Percentiles rank a stretch among this genome's conserved stretches.
These are phyloP conservation scores for Hylaea fasciaria DNA, from an alignment of 2,888 invertebrate genomes.

Conservation along the genomic window DNA sequence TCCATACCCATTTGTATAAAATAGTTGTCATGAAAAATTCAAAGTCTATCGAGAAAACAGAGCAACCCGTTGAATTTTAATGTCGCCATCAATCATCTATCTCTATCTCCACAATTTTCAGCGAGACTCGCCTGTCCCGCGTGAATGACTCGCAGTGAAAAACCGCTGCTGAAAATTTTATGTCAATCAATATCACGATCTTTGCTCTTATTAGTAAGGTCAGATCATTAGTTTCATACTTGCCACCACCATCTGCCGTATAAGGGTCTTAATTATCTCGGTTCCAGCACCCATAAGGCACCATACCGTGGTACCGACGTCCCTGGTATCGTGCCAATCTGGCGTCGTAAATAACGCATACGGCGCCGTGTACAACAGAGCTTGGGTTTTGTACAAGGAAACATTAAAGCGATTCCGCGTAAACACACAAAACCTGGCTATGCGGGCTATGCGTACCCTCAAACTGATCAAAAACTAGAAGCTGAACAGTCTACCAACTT, in stretches of 20 bases:
- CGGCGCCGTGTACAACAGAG: slow-evolving; percentile 56
- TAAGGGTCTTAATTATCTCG: slow-evolving; percentile 46
- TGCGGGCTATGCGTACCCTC: background rate
- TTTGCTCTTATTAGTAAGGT: slow-evolving; percentile 41
- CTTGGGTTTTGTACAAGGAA: slow-evolving; percentile 1
- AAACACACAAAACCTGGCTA: background rate
- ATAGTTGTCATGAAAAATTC: slow-evolving; percentile 1
- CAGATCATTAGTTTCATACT: slow-evolving; percentile 41
- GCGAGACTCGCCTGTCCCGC: background rate
- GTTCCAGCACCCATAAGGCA: slow-evolving; percentile 44
- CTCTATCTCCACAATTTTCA: background rate
- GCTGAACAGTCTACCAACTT: too few species aligned
- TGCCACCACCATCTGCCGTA: slow-evolving; percentile 42
- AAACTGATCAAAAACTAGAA: too few species aligned
- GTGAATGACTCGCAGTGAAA: background rate
- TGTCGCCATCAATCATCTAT: slow-evolving; percentile 1
- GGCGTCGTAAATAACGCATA: slow-evolving; percentile 75
- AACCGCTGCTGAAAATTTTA: slow-evolving; percentile 9
- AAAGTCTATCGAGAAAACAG: background rate
- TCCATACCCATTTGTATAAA: too few species aligned
- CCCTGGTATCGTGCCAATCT: slow-evolving; percentile 68
- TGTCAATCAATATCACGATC: slow-evolving; percentile 34
- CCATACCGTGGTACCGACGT: slow-evolving; percentile 37
- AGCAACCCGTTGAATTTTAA: slow-evolving; percentile 14
- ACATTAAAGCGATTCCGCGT: background rate